Evolutionary conservation across 2,888 invertebrate genomes (phyloP).

Genomic region (Lagria hirta): DNA sequence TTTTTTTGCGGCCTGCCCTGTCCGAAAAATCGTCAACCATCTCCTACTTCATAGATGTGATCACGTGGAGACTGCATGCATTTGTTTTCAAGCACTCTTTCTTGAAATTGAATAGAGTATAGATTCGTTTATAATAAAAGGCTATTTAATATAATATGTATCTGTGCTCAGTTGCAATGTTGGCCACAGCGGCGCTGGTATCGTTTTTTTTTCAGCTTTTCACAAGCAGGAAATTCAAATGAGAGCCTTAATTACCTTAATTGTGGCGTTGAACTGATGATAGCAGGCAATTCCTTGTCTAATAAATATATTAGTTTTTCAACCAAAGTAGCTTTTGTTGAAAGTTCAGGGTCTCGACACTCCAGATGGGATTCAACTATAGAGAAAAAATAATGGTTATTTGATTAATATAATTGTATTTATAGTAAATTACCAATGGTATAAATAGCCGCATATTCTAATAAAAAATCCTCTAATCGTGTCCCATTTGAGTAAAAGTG

Average conservation of each 20-base stretch:
- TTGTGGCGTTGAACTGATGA: constrained; percentile 33
- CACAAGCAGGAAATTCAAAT: not conserved
- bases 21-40: no score
- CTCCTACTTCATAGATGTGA: no score
- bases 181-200: no score
- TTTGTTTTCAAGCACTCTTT: no score
- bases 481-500: constrained; percentile 46
- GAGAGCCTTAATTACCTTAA: not conserved
- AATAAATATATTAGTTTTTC: constrained; percentile 46
- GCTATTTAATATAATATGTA: no score
- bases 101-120: no score
- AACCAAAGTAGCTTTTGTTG: constrained; percentile 36
- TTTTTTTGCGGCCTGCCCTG: no score
- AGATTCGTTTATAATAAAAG: no score
- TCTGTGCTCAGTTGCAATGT: no score
- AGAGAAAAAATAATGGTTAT: constrained; percentile 17
- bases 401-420: not conserved
- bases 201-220: no score
- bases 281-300: constrained; percentile 30
- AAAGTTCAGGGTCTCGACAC: no score
- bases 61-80: no score
- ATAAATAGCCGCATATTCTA: constrained; percentile 48
- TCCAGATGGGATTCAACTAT: constrained; percentile 50
- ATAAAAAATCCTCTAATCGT: constrained; percentile 47
- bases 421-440: constrained; percentile 41